A percentile compares a stretch with the other conserved stretches of the same genome.
Evolutionary conservation across 2,797 vertebrate genomes (phyloP).

Genomic region (Lagodon rhomboides): DNA sequence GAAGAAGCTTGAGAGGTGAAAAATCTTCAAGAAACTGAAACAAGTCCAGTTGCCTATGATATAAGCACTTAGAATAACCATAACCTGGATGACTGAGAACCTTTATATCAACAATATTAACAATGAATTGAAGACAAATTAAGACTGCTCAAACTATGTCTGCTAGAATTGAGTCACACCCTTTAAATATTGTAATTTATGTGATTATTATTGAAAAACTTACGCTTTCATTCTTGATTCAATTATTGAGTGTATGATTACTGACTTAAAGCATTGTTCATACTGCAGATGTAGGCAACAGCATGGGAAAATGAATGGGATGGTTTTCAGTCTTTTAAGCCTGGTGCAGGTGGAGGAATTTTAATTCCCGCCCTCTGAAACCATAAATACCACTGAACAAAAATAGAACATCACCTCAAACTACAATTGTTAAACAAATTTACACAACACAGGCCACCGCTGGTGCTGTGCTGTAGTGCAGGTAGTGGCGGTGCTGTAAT

Average conservation of each 20-base stretch:
- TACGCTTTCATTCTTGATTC: not conserved
- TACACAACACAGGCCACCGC: constrained; percentile 21
- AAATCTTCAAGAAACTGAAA: too few species aligned
- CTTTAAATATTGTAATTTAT: too few species aligned
- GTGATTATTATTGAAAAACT: too few species aligned
- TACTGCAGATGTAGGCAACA: not conserved
- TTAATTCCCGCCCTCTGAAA: not conserved
- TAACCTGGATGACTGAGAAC: too few species aligned
- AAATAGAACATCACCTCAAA: not conserved
- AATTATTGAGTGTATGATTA: not conserved
- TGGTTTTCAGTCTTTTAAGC: not conserved
- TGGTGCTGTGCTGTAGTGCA: not conserved
- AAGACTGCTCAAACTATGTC: too few species aligned
- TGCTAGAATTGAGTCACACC: too few species aligned
- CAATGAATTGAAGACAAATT: too few species aligned
- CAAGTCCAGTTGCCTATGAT: too few species aligned
- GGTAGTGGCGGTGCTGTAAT: not conserved
- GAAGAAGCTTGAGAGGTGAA: too few species aligned
- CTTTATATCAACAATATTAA: too few species aligned
- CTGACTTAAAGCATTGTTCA: not conserved
- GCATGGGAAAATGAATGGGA: not conserved
- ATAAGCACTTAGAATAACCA: too few species aligned
- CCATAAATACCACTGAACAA: not conserved
- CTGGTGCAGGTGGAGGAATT: not conserved
- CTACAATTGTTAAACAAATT: constrained; percentile 19